phyloP scores from a whole-genome alignment of 2,888 invertebrate genomes.

The Drosophila greeni region DNA sequence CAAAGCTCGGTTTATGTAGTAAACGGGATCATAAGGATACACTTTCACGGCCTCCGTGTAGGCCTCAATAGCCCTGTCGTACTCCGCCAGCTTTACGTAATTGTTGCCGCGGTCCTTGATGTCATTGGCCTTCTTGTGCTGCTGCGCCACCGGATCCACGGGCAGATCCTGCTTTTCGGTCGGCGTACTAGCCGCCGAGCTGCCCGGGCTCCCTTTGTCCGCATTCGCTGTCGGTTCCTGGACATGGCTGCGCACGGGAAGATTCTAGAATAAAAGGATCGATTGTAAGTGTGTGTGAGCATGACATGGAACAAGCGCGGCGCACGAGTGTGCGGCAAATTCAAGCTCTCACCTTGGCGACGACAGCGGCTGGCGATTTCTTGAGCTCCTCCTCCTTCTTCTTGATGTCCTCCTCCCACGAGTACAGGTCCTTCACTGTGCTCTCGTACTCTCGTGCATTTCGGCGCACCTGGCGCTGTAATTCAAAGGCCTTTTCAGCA shows the following conservation, averaged over 20 bases:
- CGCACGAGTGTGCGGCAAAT: constrained; percentile 9
- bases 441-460: constrained; percentile 71
- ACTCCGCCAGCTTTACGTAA: constrained; percentile 88
- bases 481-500: constrained; percentile 62
- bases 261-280: constrained; percentile 25
- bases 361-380: constrained; percentile 43
- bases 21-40: constrained; percentile 87
- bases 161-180: constrained; percentile 69
- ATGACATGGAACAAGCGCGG: not conserved
- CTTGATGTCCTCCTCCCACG: constrained; percentile 78
- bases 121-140: constrained; percentile 69
- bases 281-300: not conserved
- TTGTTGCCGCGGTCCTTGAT: constrained; percentile 85
- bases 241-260: constrained; percentile 65
- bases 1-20: constrained; percentile 92
- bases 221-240: not conserved
- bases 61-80: constrained; percentile 90
- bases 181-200: constrained; percentile 53
- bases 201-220: constrained; percentile 19
- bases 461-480: constrained; percentile 78
- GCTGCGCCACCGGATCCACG: constrained; percentile 56
- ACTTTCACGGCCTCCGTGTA: constrained; percentile 93
- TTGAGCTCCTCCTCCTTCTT: constrained; percentile 72
- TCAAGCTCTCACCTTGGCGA: constrained; percentile 48
- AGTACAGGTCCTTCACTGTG: constrained; percentile 71